A percentile compares a stretch with the other conserved stretches of the same genome.
phyloP scores from a whole-genome alignment of 2,888 invertebrate genomes.

The Ethmia dodecea region DNA sequence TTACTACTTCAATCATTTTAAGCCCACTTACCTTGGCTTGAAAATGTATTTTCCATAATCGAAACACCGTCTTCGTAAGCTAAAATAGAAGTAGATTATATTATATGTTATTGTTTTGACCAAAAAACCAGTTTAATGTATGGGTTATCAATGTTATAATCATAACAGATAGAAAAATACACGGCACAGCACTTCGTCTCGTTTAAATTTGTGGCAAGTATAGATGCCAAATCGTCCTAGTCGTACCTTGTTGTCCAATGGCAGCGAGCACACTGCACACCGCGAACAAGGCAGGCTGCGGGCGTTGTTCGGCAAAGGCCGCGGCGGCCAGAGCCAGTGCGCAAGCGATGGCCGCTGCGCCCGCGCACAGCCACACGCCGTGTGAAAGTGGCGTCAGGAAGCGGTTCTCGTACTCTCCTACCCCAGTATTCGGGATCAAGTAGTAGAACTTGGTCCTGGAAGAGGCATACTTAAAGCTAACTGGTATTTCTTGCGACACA shows the following conservation, averaged over 20 bases:
- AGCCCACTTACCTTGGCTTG: constrained; percentile 49
- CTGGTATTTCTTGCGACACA: too few relatives aligned
- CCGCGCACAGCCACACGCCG: constrained; percentile 58
- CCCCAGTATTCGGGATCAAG: constrained; percentile 51
- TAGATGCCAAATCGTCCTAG: background rate
- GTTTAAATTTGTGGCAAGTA: background rate
- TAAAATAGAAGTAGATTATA: constrained; percentile 25
- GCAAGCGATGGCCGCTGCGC: constrained; percentile 39
- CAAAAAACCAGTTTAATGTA: too few relatives aligned
- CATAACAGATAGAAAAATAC: background rate
- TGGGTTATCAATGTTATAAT: background rate
- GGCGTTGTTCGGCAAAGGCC: constrained; percentile 42
- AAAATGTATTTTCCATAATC: constrained; percentile 32
- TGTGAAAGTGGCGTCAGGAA: constrained; percentile 66
- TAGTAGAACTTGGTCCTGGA: constrained; percentile 63
- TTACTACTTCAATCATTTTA: background rate
- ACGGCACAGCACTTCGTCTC: background rate
- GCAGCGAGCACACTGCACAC: constrained; percentile 38
- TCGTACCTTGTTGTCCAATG: constrained; percentile 54
- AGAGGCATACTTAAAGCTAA: too few relatives aligned
- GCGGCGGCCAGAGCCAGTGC: constrained; percentile 46
- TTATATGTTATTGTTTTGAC: background rate
- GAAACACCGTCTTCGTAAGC: constrained; percentile 57
- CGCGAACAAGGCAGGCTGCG: constrained; percentile 32
- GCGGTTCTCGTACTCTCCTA: constrained; percentile 58